A percentile compares a stretch with the other conserved stretches of the same genome.
These are phyloP conservation scores for Tarsius wallacei DNA, from an alignment of 2,797 vertebrate genomes.

Conservation along the genomic window DNA sequence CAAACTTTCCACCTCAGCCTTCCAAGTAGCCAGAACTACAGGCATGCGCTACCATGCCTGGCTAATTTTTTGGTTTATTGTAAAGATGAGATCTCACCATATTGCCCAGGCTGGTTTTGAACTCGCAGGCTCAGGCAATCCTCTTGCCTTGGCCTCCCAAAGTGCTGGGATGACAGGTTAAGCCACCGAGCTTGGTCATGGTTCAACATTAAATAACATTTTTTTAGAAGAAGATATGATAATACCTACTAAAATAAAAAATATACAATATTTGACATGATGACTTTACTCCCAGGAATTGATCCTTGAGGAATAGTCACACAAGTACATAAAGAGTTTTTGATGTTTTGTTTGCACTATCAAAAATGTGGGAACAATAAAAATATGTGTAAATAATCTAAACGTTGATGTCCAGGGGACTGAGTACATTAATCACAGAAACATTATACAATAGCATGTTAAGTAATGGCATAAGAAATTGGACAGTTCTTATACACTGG, in stretches of 20 bases:
- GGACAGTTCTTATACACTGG: not conserved
- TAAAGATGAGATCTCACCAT: no score
- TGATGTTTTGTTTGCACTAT: not conserved
- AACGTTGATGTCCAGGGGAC: not conserved
- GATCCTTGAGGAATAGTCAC: not conserved
- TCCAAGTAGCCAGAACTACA: no score
- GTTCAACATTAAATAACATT: not conserved
- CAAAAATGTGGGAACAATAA: not conserved
- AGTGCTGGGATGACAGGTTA: no score
- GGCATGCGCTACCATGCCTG: no score
- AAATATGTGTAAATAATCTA: not conserved
- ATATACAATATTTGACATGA: not conserved
- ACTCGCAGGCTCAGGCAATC: no score
- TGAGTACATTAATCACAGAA: not conserved
- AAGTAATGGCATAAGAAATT: not conserved
- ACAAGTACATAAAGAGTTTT: not conserved
- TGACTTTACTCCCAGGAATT: not conserved
- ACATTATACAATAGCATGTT: not conserved
- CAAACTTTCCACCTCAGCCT: no score
- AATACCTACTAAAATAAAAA: constrained; percentile 48
- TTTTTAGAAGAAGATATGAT: not conserved
- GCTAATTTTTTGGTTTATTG: no score
- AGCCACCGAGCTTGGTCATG: no score
- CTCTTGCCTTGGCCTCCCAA: no score
- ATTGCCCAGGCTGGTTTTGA: no score